Conservation (phyloP, 2,113 vertebrate species). For the Pollachius pollachius region DNA sequence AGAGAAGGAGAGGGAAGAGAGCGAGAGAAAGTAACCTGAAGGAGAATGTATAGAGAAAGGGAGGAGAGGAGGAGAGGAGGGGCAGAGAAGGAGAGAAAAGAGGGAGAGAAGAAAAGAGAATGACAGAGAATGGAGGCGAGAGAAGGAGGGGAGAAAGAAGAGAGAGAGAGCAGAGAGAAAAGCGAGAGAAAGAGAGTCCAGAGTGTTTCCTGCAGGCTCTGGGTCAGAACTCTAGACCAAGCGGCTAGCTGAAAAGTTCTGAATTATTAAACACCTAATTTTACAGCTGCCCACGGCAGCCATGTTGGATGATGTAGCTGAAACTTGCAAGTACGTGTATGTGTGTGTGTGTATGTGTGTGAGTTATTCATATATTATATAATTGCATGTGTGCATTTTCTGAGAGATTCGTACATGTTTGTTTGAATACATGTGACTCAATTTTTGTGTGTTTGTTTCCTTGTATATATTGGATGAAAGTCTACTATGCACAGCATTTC, state of each 20-base stretch:
- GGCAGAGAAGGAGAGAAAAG: constrained; percentile 12
- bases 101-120: neutral
- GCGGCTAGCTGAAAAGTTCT: constrained; percentile 41
- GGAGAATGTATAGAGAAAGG: neutral
- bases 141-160: constrained; percentile 30
- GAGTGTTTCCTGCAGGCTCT: neutral
- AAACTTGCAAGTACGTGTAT: constrained; percentile 16
- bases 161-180: constrained; percentile 3
- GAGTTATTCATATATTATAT: neutral
- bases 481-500: no score
- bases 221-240: neutral
- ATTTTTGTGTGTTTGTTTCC: constrained; percentile 2
- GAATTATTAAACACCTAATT: constrained; percentile 74
- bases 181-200: neutral
- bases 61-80: constrained; percentile 2
- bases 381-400: neutral
- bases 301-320: constrained; percentile 35
- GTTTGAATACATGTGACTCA: neutral
- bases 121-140: neutral
- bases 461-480: neutral
- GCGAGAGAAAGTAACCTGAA: neutral
- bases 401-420: constrained; percentile 4
- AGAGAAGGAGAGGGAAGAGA: constrained; percentile 6
- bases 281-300: constrained; percentile 56
- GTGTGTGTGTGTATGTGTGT: constrained; percentile 8